Percentiles rank a stretch among this genome's conserved stretches.
phyloP scores from a whole-genome alignment of 1,140 invertebrate species.

The Cydia splendana region DNA sequence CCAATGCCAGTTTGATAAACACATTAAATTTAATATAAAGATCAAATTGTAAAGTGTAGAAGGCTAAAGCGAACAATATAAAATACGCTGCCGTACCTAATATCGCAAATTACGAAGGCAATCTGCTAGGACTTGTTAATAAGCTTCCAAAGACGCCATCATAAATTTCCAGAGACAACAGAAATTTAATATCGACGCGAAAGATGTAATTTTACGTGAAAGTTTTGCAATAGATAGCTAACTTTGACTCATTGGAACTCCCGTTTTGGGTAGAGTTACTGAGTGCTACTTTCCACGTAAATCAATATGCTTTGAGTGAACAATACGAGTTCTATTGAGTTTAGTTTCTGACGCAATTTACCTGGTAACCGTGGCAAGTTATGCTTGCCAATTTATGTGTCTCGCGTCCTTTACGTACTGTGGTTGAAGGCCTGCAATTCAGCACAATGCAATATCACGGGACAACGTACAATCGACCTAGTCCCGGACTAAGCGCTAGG shows the following conservation, averaged over 20 bases:
- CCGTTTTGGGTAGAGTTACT: conserved; percentile 53
- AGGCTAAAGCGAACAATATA: conserved; percentile 3
- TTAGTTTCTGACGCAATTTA: conserved; percentile 30
- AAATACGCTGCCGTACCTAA: conserved; percentile 8
- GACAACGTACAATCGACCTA: neutral
- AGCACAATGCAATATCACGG: conserved; percentile 2
- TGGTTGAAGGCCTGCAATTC: neutral
- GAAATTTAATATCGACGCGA: conserved; percentile 68
- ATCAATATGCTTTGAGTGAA: conserved; percentile 56
- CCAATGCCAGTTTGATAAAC: neutral
- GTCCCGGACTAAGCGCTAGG: neutral
- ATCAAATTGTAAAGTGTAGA: no score
- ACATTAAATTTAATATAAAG: neutral
- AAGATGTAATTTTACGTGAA: conserved; percentile 66
- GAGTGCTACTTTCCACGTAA: conserved; percentile 53
- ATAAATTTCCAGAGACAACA: conserved; percentile 63
- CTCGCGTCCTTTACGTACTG: neutral
- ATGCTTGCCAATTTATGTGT: neutral
- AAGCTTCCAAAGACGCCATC: conserved; percentile 44
- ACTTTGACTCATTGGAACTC: conserved; percentile 52
- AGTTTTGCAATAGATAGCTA: conserved; percentile 62
- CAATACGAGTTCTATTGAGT: conserved; percentile 37
- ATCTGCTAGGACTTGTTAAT: conserved; percentile 44
- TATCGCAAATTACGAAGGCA: conserved; percentile 25
- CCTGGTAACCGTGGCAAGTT: neutral